Evolutionary conservation across 2,888 invertebrate species (phyloP), one percentile per base, ranked within the genome.

Genomic region (Clunio marinus): DNA sequence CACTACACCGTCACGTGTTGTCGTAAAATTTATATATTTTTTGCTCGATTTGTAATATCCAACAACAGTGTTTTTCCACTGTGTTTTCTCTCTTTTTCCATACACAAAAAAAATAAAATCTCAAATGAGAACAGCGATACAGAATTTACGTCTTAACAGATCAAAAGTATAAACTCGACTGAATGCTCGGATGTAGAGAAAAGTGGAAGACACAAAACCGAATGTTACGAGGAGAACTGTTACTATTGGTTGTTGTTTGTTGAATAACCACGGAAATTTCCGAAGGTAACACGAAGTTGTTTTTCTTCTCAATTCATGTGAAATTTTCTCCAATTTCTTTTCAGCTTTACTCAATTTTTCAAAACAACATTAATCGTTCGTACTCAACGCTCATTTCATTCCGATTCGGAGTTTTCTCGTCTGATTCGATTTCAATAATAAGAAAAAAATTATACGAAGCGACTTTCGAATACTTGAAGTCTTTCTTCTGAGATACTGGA

Each of bases 81-180:
- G 17, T 51, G 3, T 3, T 8, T 51, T 51, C 51, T 51, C 58
- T 32, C 10, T 32, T 10, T 7, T 32, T 32, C 32, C 5, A 17
- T 46, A 60, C 51, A 51, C 22, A 17, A 7, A 51, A 51, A 51
- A 51, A 51, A 51, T 51, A 41, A n/a, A 51, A 20, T 51, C 15
- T 51, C 51, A n/a, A 51, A 51, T 17, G 22, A 51, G n/a, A 17
- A 8, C 57, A 57, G 13, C 27, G 13, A 27, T 15, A 25, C 57
- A 25, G 7, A n/a, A n/a, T 13, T 28, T 55, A 55, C 66, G 66
- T 66, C 66, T 66, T 55, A 32, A 66, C 28, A 51, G 66, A 10
- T 66, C 55, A 24, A 66, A 55, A 51, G 66, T 66, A 35, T 20
- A 66, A 66, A 66, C 66, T 66, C 66, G 66, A 66, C 66, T 66